Evolutionary conservation across 2,888 invertebrate genomes (phyloP), one percentile per base, ranked within the genome.

Genomic region (Eupelmus urozonus): DNA sequence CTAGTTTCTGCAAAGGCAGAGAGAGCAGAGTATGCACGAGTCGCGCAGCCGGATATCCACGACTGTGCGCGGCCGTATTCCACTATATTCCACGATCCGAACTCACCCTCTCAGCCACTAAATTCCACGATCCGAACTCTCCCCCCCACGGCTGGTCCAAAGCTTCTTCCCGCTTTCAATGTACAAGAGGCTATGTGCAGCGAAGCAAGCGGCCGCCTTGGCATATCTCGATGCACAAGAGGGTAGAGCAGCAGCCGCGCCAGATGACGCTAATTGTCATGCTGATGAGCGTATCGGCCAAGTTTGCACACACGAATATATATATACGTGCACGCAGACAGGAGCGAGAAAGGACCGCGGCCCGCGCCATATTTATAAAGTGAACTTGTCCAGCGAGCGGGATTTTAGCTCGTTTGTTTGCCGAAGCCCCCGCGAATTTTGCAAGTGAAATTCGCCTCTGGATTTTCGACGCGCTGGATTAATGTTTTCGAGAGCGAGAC

Each of bases 221-320:
- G n/a, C n/a, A n/a, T n/a, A n/a, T n/a, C n/a, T n/a, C n/a, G n/a
- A n/a, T n/a, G n/a, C n/a, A n/a, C n/a, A n/a, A n/a, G n/a, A n/a
- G n/a, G n/a, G n/a, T n/a, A n/a, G n/a, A n/a, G n/a, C n/a, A n/a
- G n/a, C 63, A 65, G 18, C 40, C 42, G 49, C 69, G 51, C 72
- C 67, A 73, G 76, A 73, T 76, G 80, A 77, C 63, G 76, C 70
- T 77, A 74, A 80, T 77, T 74, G 74, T 77, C 70, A 74, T 74
- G 70, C 80, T 74, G 77, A 77, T 66, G 77, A 74, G 73, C 25
- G 69, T 69, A 66, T 40, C 34, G 40, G 23, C 7, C 29, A 71
- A 71, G 63, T 71, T 76, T 29, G 62, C 59, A 11, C 42, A 1
- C 23, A 34, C 13, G n/a, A n/a, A n/a, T n/a, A n/a, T n/a, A n/a